Evolutionary conservation across 92 coral and sea anemone species (phyloP).

Genomic region (Phymanthus crucifer): DNA sequence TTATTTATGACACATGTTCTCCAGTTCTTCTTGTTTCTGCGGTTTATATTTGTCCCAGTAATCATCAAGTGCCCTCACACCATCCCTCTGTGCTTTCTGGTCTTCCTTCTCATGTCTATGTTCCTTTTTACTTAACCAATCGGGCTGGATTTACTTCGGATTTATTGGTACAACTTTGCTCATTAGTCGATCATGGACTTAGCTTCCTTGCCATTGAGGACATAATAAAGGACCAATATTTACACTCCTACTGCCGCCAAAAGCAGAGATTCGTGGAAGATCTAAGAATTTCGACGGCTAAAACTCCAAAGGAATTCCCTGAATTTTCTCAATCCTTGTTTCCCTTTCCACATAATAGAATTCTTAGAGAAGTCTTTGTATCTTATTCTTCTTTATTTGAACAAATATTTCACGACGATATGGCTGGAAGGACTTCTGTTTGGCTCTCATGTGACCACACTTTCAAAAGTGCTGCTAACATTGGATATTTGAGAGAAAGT

Average conservation of each 20-base stretch:
- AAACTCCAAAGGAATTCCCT: too few species aligned
- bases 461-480: too few species aligned
- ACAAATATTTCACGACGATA: too few species aligned
- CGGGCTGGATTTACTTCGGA: slow-evolving; percentile 44
- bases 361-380: too few species aligned
- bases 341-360: too few species aligned
- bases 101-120: slow-evolving; percentile 28
- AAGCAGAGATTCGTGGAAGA: neutral
- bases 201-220: slow-evolving; percentile 43
- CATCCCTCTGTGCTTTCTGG: slow-evolving; percentile 37
- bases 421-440: too few species aligned
- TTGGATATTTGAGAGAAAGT: too few species aligned
- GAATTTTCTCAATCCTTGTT: too few species aligned
- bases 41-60: slow-evolving; percentile 28
- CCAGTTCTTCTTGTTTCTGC: slow-evolving; percentile 39
- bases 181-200: slow-evolving; percentile 37
- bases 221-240: slow-evolving; percentile 9
- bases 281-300: too few species aligned
- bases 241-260: neutral
- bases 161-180: slow-evolving; percentile 25
- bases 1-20: slow-evolving; percentile 31
- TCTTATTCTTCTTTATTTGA: too few species aligned
- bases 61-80: slow-evolving; percentile 47
- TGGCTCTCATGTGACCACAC: too few species aligned
- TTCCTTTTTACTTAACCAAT: slow-evolving; percentile 38